A percentile compares a stretch with the other conserved stretches of the same genome.
Evolutionary conservation across 2,888 invertebrate species (phyloP).

Genomic region (Gnatocerus cornutus): DNA sequence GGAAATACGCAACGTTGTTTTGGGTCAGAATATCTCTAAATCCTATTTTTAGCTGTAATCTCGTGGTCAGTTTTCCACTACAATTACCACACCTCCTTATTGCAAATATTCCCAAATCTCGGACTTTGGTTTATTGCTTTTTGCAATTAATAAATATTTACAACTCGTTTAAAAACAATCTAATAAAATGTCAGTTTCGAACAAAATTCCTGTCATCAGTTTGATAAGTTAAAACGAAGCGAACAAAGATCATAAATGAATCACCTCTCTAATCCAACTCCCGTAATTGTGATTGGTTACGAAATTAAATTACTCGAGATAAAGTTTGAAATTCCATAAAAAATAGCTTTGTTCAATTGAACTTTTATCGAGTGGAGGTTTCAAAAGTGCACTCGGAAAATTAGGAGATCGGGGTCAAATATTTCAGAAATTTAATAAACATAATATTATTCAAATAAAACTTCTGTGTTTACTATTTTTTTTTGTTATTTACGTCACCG

Average conservation of each 20-base stretch:
- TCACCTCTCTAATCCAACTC: not conserved
- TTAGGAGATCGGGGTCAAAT: too few relatives aligned
- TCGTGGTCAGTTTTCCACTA: too few relatives aligned
- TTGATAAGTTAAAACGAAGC: not conserved
- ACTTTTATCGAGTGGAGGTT: not conserved
- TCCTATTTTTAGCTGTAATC: too few relatives aligned
- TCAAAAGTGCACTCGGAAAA: not conserved
- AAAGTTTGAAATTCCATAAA: not conserved
- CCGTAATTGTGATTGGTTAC: too few relatives aligned
- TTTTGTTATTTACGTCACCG: not conserved
- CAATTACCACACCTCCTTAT: too few relatives aligned
- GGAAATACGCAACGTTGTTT: too few relatives aligned
- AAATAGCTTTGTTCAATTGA: not conserved
- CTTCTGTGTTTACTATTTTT: not conserved
- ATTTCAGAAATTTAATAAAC: too few relatives aligned
- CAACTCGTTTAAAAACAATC: constrained; percentile 26
- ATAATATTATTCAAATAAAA: too few relatives aligned
- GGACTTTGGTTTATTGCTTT: constrained; percentile 26
- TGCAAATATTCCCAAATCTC: not conserved
- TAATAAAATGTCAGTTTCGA: not conserved
- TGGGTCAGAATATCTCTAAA: too few relatives aligned
- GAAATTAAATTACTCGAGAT: not conserved
- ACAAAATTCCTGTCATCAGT: too few relatives aligned
- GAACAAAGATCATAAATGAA: constrained; percentile 1
- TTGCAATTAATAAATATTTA: constrained; percentile 28